Conservation (phyloP, 2,113 vertebrate species). For the Physeter macrocephalus region DNA sequence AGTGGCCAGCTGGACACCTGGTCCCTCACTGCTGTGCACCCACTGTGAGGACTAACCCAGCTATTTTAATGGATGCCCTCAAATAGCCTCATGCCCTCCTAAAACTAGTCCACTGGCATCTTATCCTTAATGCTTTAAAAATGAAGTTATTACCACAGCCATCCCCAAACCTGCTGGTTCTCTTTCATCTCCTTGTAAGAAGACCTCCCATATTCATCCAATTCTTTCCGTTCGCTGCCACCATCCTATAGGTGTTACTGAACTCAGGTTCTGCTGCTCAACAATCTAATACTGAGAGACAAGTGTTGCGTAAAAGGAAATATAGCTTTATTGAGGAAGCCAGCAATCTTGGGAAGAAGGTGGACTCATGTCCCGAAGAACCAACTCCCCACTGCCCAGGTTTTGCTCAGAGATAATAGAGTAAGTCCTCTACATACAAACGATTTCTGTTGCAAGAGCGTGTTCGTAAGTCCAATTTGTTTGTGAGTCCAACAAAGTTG, state of each 20-base stretch:
- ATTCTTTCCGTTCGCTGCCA: not conserved
- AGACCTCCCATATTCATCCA: not conserved
- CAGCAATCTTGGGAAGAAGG: not conserved
- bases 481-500: no score
- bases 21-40: accelerated
- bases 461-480: no score
- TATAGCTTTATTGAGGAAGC: not conserved
- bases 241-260: not conserved
- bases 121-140: not conserved
- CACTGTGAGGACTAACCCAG: not conserved
- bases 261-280: not conserved
- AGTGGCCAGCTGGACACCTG: not conserved
- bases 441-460: accelerated
- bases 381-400: not conserved
- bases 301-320: not conserved
- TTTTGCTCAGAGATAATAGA: not conserved
- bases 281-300: not conserved
- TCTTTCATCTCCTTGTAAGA: not conserved
- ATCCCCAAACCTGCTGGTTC: not conserved
- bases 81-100: not conserved
- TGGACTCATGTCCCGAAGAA: not conserved
- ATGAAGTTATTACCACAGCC: not conserved
- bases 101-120: not conserved
- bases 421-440: no score
- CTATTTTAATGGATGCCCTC: not conserved